phyloP scores from a whole-genome alignment of 2,113 vertebrate species.

The Fregata magnificens region DNA sequence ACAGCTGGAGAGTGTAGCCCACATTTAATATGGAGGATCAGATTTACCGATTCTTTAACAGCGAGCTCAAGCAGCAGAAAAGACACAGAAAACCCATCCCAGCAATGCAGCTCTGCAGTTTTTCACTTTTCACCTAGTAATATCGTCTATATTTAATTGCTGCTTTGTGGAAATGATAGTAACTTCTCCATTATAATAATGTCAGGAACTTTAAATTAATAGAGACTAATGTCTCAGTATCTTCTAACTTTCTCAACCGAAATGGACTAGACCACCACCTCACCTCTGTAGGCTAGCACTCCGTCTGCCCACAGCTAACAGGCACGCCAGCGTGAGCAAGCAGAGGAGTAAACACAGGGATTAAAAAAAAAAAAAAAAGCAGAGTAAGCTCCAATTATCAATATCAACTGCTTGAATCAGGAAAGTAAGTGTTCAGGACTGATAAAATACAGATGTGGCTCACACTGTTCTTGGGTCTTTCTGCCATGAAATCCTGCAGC shows the following conservation, averaged over 20 bases:
- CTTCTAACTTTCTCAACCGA: neutral
- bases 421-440: neutral
- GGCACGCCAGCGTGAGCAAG: neutral
- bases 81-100: neutral
- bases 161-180: neutral
- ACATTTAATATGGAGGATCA: accelerated
- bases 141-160: neutral
- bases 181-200: neutral
- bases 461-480: constrained; percentile 14
- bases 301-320: neutral
- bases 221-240: accelerated
- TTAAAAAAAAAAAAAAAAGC: neutral
- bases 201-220: neutral
- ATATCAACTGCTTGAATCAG: neutral
- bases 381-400: constrained; percentile 53
- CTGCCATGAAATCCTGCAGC: constrained; percentile 51
- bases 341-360: neutral
- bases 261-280: neutral
- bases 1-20: neutral
- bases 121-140: neutral
- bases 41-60: neutral
- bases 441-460: neutral
- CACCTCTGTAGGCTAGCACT: neutral
- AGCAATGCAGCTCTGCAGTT: neutral
- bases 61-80: neutral